These are phyloP conservation scores for Thereva unica DNA, from an alignment of 2,888 invertebrate species.

Conservation along the genomic window DNA sequence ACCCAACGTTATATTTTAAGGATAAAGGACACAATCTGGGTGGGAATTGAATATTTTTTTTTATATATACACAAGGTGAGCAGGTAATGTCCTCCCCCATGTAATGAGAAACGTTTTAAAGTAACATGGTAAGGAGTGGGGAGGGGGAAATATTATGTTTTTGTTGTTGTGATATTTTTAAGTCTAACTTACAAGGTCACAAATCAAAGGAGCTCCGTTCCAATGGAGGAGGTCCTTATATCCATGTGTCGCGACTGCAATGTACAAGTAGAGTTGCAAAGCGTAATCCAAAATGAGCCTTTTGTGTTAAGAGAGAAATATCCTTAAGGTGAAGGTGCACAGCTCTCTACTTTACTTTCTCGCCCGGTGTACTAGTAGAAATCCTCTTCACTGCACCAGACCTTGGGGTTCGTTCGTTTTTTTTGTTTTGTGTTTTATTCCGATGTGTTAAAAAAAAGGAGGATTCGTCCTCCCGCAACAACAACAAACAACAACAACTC, in stretches of 20 bases:
- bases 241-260: conserved; percentile 21
- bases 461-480: too few species aligned
- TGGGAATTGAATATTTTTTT: too few species aligned
- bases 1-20: too few species aligned
- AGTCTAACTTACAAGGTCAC: conserved; percentile 29
- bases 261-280: neutral
- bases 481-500: too few species aligned
- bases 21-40: too few species aligned
- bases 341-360: neutral
- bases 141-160: too few species aligned
- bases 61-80: too few species aligned
- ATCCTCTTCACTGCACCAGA: conserved; percentile 5
- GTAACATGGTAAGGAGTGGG: too few species aligned
- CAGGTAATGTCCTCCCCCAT: too few species aligned
- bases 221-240: conserved; percentile 14
- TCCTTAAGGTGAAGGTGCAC: conserved; percentile 23
- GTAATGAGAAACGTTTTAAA: too few species aligned
- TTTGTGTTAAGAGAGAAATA: conserved; percentile 10
- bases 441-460: neutral
- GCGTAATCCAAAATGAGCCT: conserved; percentile 11
- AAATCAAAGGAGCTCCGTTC: conserved; percentile 33
- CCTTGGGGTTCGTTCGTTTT: neutral
- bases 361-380: neutral
- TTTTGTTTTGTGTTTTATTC: neutral
- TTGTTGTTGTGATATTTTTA: neutral